Evolutionary conservation across 1,140 invertebrate genomes (phyloP).

Genomic region (Theocolax elegans): DNA sequence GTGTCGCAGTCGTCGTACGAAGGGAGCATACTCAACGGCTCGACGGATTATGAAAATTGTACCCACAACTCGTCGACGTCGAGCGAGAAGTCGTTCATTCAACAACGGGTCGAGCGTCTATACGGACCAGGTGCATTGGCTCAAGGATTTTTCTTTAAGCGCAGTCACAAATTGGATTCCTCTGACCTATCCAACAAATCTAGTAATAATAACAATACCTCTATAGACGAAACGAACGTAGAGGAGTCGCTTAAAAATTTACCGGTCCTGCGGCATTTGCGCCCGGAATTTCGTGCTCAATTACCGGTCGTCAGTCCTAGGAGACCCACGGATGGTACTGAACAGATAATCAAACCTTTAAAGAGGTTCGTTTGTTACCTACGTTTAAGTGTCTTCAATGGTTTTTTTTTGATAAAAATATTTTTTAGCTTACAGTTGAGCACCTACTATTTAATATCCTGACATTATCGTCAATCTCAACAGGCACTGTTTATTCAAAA

Average conservation of each 20-base stretch:
- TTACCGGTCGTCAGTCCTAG: conserved; percentile 77
- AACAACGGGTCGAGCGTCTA: conserved; percentile 86
- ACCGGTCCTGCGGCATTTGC: conserved; percentile 82
- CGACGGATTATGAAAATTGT: conserved; percentile 25
- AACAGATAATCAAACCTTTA: conserved; percentile 62
- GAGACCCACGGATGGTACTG: conserved; percentile 63
- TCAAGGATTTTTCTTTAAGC: conserved; percentile 80
- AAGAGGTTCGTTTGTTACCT: conserved; percentile 51
- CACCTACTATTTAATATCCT: too few relatives aligned
- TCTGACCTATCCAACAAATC: conserved; percentile 64
- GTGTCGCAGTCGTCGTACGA: conserved; percentile 56
- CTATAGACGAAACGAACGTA: conserved; percentile 54
- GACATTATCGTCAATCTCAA: too few relatives aligned
- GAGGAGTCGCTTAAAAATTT: conserved; percentile 67
- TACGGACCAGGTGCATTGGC: conserved; percentile 87
- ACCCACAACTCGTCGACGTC: conserved; percentile 48
- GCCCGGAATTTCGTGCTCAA: conserved; percentile 86
- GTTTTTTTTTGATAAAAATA: background rate
- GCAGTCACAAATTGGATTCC: conserved; percentile 56
- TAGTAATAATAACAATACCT: conserved; percentile 58
- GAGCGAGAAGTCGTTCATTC: conserved; percentile 84
- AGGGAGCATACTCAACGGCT: conserved; percentile 56
- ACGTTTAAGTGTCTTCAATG: background rate
- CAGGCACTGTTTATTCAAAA: too few relatives aligned
- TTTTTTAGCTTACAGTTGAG: conserved; percentile 2